Evolutionary conservation across 2,888 invertebrate species (phyloP).

Genomic region (Tetranychus piercei): DNA sequence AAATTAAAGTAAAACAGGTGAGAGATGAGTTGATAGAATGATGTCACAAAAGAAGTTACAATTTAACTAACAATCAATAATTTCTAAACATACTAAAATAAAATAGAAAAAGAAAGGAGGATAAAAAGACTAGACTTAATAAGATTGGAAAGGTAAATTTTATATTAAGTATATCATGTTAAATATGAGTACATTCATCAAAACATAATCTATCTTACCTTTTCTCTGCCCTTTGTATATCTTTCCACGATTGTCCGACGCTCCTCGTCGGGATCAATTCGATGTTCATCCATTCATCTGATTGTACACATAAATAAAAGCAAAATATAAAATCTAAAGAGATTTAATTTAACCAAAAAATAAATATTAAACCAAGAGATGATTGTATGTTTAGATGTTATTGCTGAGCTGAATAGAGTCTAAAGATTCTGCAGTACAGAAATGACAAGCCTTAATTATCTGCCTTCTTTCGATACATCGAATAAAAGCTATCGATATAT

Average conservation of each 20-base stretch:
- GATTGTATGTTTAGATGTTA: too few species aligned
- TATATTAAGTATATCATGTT: too few species aligned
- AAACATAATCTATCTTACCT: conserved; percentile 21
- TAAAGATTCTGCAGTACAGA: too few species aligned
- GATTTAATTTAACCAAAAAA: neutral
- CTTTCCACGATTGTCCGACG: conserved; percentile 18
- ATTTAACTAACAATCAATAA: too few species aligned
- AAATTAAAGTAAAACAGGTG: neutral
- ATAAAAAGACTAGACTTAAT: too few species aligned
- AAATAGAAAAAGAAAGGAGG: too few species aligned
- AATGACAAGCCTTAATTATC: too few species aligned
- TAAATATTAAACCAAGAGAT: neutral
- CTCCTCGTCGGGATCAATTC: conserved; percentile 19
- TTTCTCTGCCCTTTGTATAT: conserved; percentile 20
- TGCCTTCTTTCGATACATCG: too few species aligned
- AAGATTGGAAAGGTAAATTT: too few species aligned
- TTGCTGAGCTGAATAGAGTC: too few species aligned
- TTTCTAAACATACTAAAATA: too few species aligned
- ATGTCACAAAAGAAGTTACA: neutral
- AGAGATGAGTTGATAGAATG: conserved; percentile 4
- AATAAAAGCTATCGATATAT: too few species aligned
- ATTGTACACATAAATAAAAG: neutral
- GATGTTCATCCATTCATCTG: conserved; percentile 13
- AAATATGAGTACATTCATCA: conserved; percentile 24
- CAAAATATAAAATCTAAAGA: neutral